Evolutionary conservation across 2,797 vertebrate genomes (phyloP).

Genomic region (Enteromius unitaeniatus): DNA sequence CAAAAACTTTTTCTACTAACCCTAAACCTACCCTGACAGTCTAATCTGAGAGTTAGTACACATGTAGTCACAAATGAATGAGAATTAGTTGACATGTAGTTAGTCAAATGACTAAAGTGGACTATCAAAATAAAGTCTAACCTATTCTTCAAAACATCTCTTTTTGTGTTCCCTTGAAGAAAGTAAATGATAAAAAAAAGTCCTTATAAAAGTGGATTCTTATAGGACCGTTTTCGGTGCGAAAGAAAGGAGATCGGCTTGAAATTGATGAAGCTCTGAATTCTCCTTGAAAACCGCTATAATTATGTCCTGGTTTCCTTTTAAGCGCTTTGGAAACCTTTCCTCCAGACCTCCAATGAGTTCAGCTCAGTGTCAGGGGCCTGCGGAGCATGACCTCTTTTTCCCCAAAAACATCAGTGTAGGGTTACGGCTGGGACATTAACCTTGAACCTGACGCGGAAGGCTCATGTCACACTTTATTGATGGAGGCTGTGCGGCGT

Average conservation of each 20-base stretch:
- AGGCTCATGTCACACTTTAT: conserved; percentile 55
- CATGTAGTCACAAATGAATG: too few relatives aligned
- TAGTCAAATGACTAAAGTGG: too few relatives aligned
- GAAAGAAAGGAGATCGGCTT: conserved; percentile 13
- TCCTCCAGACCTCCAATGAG: conserved; percentile 23
- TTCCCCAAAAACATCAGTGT: conserved; percentile 32
- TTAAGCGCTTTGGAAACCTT: conserved; percentile 37
- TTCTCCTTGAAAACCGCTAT: neutral
- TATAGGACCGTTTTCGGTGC: neutral
- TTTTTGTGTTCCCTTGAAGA: neutral
- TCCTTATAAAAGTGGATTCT: neutral
- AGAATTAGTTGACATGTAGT: too few relatives aligned
- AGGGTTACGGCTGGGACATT: conserved; percentile 51
- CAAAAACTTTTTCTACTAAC: too few relatives aligned
- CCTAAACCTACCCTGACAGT: too few relatives aligned
- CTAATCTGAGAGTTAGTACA: too few relatives aligned
- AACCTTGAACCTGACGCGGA: conserved; percentile 51
- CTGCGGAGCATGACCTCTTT: conserved; percentile 28
- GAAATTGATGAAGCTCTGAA: conserved; percentile 15
- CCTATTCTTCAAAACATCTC: neutral
- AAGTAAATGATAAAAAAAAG: neutral
- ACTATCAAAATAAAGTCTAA: too few relatives aligned
- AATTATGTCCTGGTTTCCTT: conserved; percentile 34
- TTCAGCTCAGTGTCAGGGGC: conserved; percentile 56
- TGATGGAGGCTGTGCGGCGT: conserved; percentile 46